Percentiles rank a stretch among this genome's conserved stretches.
Conservation (phyloP, 2,888 invertebrate species). For the Drosophila lutescens region DNA sequence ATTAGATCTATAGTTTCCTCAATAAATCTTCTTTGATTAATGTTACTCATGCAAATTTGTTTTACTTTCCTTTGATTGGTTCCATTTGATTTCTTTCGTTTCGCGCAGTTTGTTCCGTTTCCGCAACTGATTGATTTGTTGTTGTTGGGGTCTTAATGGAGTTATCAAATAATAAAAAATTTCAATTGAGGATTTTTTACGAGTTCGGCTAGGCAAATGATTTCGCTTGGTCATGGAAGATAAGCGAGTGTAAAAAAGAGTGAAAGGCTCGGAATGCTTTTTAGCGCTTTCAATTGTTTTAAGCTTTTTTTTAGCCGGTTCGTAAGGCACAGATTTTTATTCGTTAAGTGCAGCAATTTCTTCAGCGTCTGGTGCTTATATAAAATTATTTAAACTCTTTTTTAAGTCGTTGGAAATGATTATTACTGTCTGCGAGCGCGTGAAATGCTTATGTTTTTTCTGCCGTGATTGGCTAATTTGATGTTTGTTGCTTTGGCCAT, state of each 20-base stretch:
- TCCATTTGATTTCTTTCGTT: constrained; percentile 24
- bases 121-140: constrained; percentile 37
- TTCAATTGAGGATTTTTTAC: constrained; percentile 10
- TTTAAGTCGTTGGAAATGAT: constrained; percentile 20
- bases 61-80: constrained; percentile 34
- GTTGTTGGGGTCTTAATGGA: constrained; percentile 13
- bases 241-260: constrained; percentile 32
- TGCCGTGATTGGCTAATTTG: constrained; percentile 55
- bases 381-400: constrained; percentile 41
- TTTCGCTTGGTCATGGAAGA: constrained; percentile 29
- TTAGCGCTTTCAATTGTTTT: constrained; percentile 55
- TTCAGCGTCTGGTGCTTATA: constrained; percentile 53
- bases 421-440: constrained; percentile 40
- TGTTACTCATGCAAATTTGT: constrained; percentile 24
- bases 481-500: constrained; percentile 21
- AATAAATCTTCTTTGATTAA: constrained; percentile 11
- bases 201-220: constrained; percentile 26
- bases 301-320: constrained; percentile 35
- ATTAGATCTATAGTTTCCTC: not conserved
- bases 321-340: constrained; percentile 52
- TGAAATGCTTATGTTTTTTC: constrained; percentile 18
- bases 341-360: constrained; percentile 62
- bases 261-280: constrained; percentile 28
- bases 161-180: constrained; percentile 15
- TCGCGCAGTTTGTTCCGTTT: constrained; percentile 26